A percentile compares a stretch with the other conserved stretches of the same genome.
phyloP scores from a whole-genome alignment of 2,888 invertebrate species.

The Gisinianus flammeolus region DNA sequence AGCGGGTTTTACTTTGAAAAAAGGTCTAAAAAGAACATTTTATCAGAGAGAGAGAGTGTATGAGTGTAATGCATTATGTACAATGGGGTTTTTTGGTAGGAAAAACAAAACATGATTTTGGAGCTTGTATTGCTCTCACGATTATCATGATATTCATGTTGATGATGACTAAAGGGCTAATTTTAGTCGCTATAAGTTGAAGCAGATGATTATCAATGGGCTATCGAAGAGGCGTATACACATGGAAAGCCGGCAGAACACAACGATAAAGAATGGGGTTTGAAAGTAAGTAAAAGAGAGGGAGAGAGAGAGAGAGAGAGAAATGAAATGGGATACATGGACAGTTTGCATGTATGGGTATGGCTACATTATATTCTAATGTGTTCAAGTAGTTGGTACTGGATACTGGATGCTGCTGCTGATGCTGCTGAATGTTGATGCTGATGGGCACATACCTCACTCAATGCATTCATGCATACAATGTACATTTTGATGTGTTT shows the following conservation, averaged over 20 bases:
- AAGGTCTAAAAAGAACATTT: constrained; percentile 23
- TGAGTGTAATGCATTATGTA: too few species aligned
- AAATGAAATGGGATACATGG: constrained; percentile 23
- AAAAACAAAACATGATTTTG: constrained; percentile 8
- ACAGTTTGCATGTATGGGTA: neutral
- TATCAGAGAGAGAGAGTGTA: constrained; percentile 2
- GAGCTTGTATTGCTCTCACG: constrained; percentile 31
- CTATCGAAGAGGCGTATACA: constrained; percentile 48
- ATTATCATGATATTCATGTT: constrained; percentile 31
- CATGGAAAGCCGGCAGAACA: constrained; percentile 31
- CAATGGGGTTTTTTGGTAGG: too few species aligned
- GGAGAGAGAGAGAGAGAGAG: constrained; percentile 14
- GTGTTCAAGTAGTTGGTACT: neutral
- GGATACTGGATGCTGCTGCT: neutral
- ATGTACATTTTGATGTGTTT: neutral
- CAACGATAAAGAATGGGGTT: constrained; percentile 22
- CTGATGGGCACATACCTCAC: constrained; percentile 19
- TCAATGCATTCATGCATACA: constrained; percentile 9
- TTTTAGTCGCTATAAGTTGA: constrained; percentile 34
- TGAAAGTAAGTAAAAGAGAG: constrained; percentile 15
- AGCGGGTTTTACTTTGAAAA: constrained; percentile 21
- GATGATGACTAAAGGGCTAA: constrained; percentile 37
- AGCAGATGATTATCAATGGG: constrained; percentile 47
- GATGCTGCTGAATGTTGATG: neutral
- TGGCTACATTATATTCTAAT: neutral